Evolutionary conservation across 1,140 invertebrate species (phyloP), one percentile per base, ranked within the genome.

Genomic region (Neoseiulus cucumeris): DNA sequence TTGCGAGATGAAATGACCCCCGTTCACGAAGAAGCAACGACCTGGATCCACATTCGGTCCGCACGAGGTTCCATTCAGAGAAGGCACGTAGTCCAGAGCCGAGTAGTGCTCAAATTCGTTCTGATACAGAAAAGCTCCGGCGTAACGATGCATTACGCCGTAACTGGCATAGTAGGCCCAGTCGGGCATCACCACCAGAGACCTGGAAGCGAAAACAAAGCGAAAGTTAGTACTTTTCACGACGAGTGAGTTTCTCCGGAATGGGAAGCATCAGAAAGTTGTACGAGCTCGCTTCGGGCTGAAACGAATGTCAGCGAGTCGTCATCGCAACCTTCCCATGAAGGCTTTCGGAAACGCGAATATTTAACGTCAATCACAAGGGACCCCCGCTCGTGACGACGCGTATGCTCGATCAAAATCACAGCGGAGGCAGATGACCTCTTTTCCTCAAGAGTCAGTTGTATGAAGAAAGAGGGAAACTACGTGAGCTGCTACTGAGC

Each of bases 131-230:
- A 72, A 69, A 83, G 82, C 18, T 0, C 85, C 83, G 0, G 84
- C 84, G 71, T 89, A 90, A 17, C 86, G 80, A 0, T 83, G 82
- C 72, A 89, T 85, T 0, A 83, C 84, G 1, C 81, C 81, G 72
- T 87, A 88, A 0, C 84, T 86, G n/a, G 86, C 72, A 72, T 87
- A 87, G 70, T 83, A 83, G 7, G 88, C 74, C 84, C 85, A 87
- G 33, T 88, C 84, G 70, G 86, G 84, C 47, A 87, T 77, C 2
- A 84, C 82, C 9, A 72, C 69, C 9, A 77, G 66, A 7, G 75
- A 71, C 65, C 76, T 75, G 66, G 29, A 66, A 68, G 67, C 64
- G 59, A 65, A 20, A 66, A 9, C n/a, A 41, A 45, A 28, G 2
- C 17, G 12, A 41, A n/a, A 6, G 9, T 39, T 4, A 39, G 33